Conservation (phyloP, 2,113 vertebrate species). For the Dasyurus viverrinus region DNA sequence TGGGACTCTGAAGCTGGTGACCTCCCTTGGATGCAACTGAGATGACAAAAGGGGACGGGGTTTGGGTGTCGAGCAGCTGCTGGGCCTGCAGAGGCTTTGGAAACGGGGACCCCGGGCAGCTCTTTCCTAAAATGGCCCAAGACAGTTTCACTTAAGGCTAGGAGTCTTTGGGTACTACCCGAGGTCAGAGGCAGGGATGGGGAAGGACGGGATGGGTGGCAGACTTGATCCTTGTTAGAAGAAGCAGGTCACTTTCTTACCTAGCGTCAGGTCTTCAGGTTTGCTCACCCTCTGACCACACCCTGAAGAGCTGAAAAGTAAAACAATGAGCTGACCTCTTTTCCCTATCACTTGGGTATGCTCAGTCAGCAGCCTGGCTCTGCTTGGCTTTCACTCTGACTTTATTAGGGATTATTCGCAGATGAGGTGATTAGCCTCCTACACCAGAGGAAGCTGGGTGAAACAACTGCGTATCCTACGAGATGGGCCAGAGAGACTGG, state of each 20-base stretch:
- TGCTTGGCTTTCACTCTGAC: neutral
- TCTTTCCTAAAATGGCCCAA: neutral
- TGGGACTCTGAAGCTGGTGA: neutral
- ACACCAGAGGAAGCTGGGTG: neutral
- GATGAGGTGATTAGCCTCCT: neutral
- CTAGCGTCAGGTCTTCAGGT: neutral
- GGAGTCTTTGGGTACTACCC: neutral
- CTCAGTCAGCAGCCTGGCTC: neutral
- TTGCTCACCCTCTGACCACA: neutral
- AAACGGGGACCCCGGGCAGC: neutral
- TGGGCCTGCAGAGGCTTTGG: neutral
- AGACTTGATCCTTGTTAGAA: neutral
- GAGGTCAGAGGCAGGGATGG: rapidly evolving
- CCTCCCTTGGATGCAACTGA: neutral
- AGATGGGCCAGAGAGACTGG: neutral
- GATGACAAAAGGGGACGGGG: neutral
- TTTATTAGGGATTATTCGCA: neutral
- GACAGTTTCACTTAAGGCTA: neutral
- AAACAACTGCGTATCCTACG: neutral
- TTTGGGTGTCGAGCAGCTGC: neutral
- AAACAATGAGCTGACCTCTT: neutral
- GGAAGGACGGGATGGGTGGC: neutral
- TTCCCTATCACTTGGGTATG: neutral
- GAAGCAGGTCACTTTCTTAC: neutral
- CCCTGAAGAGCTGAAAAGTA: neutral